Percentiles rank a stretch among this genome's conserved stretches.
These are phyloP conservation scores for Fragum whitleyi DNA, from an alignment of 2,888 invertebrate species.

Conservation along the genomic window DNA sequence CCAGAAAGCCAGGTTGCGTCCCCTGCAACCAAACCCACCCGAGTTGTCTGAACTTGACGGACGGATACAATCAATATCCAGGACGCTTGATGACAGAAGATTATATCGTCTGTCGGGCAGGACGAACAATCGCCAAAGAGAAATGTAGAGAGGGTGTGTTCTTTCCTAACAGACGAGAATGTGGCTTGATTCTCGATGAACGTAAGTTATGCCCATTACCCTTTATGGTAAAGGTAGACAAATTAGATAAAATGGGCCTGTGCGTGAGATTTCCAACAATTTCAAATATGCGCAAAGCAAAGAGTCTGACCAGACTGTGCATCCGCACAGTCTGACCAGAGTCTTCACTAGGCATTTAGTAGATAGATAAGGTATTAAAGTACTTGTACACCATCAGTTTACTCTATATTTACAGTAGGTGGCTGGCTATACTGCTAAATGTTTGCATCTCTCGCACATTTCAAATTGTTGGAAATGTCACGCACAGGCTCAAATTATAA, in stretches of 20 bases:
- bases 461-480: too few relatives aligned
- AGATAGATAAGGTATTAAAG: too few relatives aligned
- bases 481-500: too few relatives aligned
- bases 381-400: too few relatives aligned
- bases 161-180: slow-evolving; percentile 63
- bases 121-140: slow-evolving; percentile 59
- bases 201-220: slow-evolving; percentile 51
- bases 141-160: slow-evolving; percentile 62
- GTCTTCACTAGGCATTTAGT: too few relatives aligned
- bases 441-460: too few relatives aligned
- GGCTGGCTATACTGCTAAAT: too few relatives aligned
- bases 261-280: background rate
- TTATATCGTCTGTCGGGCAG: slow-evolving; percentile 64
- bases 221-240: too few relatives aligned
- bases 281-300: background rate
- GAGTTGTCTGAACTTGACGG: slow-evolving; percentile 62
- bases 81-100: slow-evolving; percentile 55
- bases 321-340: too few relatives aligned
- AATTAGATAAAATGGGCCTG: background rate
- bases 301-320: too few relatives aligned
- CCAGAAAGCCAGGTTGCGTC: slow-evolving; percentile 54
- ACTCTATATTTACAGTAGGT: too few relatives aligned
- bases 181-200: slow-evolving; percentile 65
- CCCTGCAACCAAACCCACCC: slow-evolving; percentile 65
- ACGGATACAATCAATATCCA: slow-evolving; percentile 66